Base-by-base conservation (phyloP, 2,888 invertebrate genomes). In the Bombyx huttoni region DNA sequence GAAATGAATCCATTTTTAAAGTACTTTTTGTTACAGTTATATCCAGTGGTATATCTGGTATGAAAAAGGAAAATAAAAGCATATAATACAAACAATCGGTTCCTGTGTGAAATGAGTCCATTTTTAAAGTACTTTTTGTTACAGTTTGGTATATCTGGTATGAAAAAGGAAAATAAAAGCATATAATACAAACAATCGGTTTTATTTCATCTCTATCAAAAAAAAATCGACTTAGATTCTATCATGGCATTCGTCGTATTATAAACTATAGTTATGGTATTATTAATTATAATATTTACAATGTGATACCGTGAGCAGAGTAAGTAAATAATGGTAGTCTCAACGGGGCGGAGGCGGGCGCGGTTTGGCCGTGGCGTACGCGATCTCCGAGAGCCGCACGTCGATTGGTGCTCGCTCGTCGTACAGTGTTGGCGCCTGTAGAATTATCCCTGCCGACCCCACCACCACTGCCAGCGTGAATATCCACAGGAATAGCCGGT, bases 401-500 rank as follows among this genome's bases (percentile, higher is more conserved):
- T 96, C 95, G 76, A 96, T 95, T 59, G 96, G 95, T 67, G 93
- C 91, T 64, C 96, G 92, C 75, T 95, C 94, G 87, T 97, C 97
- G 90, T 98, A 98, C 58, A 98, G 90, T 55, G 97, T 97, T 48
- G 98, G 98, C 57, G 98, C 98, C 89, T 97, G 97, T 63, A 98
- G 91, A 72, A 98, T 97, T 77, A 98, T 97, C 52, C 96, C 96
- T 34, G 96, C 96, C 51, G 96, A 97, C 48, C 98, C 98, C 60
- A 97, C 95, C 59, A 98, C 90, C 70, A 98, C 98, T 50, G 98
- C 97, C 74, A 97, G 90, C 64, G 98, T 97, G 89, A 98, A 98
- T 80, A 98, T 97, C 95, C 97, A 98, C 68, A 98, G 91, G 89
- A 98, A 98, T 71, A 99, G 91, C 58, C 98, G 92, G 87, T 98